Evolutionary conservation across 1,140 invertebrate species (phyloP), one percentile per base, ranked within the genome.

Genomic region (Halesus radiatus): DNA sequence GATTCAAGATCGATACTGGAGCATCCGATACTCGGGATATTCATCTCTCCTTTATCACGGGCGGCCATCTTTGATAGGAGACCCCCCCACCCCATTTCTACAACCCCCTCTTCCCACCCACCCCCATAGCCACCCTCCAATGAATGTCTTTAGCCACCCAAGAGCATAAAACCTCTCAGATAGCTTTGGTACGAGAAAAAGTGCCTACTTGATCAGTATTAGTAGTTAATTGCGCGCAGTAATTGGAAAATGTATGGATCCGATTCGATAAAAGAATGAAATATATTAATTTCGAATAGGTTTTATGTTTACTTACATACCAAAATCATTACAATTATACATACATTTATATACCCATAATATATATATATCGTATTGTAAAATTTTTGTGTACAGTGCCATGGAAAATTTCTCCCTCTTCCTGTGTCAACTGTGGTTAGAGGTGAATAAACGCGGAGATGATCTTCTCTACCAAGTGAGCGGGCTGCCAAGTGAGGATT

Each of bases 11-110:
- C 81, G 81, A 83, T 83, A 83, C 56, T 58, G 54, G 77, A 79
- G 79, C 80, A 82, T 66, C 72, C 70, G 77, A 82, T 79, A 79
- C 79, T 83, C 80, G 10, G 37, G 37, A 45, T 45, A 45, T 45
- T 45, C 56, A 88, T 88, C 87, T 89, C 88, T 88, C 89, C 87
- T 89, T 88, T 88, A 90, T 90, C 89, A 87, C 86, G 88, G 88
- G 88, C 88, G 87, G 88, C 88, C 89, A 89, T 89, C 88, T 89
- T 90, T 86, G 79, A 75, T 85, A 84, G 77, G 53, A 79, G 60
- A 37, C 66, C 68, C 58, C 68, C 58, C 81, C 75, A 45, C 54
- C 10, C 37, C 37, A 0, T 13, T 10, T 45, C 7, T 37, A 62
- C 26, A 53, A 3, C 74, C 73, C 80, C 70, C 26, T 56, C 5